A percentile compares a stretch with the other conserved stretches of the same genome.
These are phyloP conservation scores for Dicyrtoma fusca DNA, from an alignment of 2,888 invertebrate genomes.

Conservation along the genomic window DNA sequence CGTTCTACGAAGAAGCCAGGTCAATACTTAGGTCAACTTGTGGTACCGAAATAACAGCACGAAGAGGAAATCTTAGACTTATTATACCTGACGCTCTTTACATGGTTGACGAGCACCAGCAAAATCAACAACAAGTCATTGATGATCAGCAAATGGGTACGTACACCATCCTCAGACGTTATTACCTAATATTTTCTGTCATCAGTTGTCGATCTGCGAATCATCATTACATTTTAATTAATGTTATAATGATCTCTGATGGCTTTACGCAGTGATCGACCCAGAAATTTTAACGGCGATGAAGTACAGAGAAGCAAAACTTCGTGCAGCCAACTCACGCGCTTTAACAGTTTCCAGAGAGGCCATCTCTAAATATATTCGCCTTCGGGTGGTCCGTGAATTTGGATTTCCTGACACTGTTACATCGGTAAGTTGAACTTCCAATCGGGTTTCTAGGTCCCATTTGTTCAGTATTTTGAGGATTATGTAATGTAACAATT, in stretches of 20 bases:
- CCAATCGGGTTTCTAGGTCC: too few relatives aligned
- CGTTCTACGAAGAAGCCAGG: constrained; percentile 92
- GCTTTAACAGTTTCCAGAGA: constrained; percentile 78
- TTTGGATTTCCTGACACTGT: constrained; percentile 90
- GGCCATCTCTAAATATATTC: constrained; percentile 76
- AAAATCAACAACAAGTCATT: constrained; percentile 58
- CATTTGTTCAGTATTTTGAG: background rate
- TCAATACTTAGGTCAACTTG: constrained; percentile 45
- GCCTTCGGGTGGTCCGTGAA: constrained; percentile 88
- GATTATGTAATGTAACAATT: background rate
- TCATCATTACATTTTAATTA: background rate
- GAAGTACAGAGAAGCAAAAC: constrained; percentile 81
- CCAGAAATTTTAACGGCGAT: constrained; percentile 75
- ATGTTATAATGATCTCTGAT: background rate
- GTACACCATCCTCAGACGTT: too few relatives aligned
- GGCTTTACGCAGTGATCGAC: constrained; percentile 68
- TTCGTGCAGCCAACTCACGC: constrained; percentile 78
- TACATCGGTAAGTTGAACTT: constrained; percentile 66
- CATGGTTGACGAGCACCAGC: constrained; percentile 73
- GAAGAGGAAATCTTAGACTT: constrained; percentile 50
- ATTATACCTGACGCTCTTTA: constrained; percentile 88
- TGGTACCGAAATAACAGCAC: constrained; percentile 56
- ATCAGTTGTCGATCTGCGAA: too few relatives aligned
- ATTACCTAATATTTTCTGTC: too few relatives aligned
- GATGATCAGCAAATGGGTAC: constrained; percentile 36